A percentile compares a stretch with the other conserved stretches of the same genome.
Evolutionary conservation across 1,140 invertebrate species (phyloP).

Genomic region (Muscidifurax raptorellus): DNA sequence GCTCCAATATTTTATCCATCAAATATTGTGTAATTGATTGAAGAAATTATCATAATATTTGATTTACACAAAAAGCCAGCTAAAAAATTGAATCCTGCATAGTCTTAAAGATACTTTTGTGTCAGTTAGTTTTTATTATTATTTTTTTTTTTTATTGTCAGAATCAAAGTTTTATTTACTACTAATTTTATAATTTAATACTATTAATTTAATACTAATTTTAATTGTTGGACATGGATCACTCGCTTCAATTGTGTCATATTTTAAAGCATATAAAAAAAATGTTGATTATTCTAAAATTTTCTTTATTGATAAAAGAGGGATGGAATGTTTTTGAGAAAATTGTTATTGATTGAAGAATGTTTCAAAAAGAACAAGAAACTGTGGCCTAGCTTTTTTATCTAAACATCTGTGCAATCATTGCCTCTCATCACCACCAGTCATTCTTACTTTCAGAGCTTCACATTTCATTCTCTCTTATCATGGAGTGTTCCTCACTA

Average conservation of each 20-base stretch:
- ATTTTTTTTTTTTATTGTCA: too few relatives aligned
- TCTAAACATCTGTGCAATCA: conserved; percentile 53
- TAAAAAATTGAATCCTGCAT: too few relatives aligned
- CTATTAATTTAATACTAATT: too few relatives aligned
- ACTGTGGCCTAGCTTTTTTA: conserved; percentile 53
- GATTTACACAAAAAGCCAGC: too few relatives aligned
- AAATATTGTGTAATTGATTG: neutral
- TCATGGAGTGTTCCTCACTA: conserved; percentile 5
- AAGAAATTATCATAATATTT: too few relatives aligned
- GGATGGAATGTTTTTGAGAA: neutral
- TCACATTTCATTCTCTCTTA: conserved; percentile 39
- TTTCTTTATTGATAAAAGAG: neutral
- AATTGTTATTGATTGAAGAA: conserved; percentile 15
- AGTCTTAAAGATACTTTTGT: too few relatives aligned
- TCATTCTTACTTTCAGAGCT: conserved; percentile 54
- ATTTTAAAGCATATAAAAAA: too few relatives aligned
- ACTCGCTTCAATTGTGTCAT: too few relatives aligned
- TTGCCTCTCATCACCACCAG: conserved; percentile 67
- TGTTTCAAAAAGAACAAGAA: conserved; percentile 51
- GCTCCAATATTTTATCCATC: neutral
- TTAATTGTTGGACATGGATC: too few relatives aligned
- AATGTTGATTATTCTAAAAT: neutral
- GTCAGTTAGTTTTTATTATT: too few relatives aligned
- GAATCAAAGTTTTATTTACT: too few relatives aligned
- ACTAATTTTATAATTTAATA: too few relatives aligned